phyloP scores from a whole-genome alignment of 2,888 invertebrate species.

The Bugula neritina region DNA sequence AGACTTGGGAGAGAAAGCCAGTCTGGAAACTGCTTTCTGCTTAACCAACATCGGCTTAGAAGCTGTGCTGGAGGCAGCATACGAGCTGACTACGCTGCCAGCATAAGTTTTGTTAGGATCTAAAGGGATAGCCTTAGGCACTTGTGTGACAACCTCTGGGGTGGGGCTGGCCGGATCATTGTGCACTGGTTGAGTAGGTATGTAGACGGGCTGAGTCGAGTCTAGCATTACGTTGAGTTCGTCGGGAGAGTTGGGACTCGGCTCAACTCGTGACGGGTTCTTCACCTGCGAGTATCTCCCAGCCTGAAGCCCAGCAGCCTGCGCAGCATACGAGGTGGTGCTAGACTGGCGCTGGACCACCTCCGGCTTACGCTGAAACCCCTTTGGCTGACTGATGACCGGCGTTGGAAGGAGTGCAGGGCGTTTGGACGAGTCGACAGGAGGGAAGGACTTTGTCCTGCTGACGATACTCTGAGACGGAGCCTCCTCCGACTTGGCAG shows the following conservation, averaged over 20 bases:
- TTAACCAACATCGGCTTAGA: background rate
- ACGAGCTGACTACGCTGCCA: background rate
- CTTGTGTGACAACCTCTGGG: background rate
- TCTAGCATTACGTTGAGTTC: background rate
- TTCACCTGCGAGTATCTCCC: background rate
- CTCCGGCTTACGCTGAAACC: background rate
- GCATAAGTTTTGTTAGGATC: constrained; percentile 2
- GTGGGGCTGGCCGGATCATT: constrained; percentile 7
- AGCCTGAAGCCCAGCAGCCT: background rate
- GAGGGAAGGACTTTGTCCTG: constrained; percentile 1
- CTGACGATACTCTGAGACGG: background rate
- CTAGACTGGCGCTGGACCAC: background rate
- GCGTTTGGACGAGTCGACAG: background rate
- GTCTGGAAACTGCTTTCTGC: background rate
- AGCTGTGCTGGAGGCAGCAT: background rate
- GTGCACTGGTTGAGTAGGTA: constrained; percentile 12
- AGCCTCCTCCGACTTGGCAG: constrained; percentile 1
- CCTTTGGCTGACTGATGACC: background rate
- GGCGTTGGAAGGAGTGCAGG: constrained; percentile 25
- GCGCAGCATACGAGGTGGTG: background rate
- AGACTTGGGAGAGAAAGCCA: constrained; percentile 1
- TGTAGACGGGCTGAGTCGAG: background rate
- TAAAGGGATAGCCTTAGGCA: constrained; percentile 7
- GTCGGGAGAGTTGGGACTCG: constrained; percentile 17
- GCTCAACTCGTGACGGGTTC: background rate